phyloP scores from a whole-genome alignment of 2,113 vertebrate species.

The Cyprinus carpio region DNA sequence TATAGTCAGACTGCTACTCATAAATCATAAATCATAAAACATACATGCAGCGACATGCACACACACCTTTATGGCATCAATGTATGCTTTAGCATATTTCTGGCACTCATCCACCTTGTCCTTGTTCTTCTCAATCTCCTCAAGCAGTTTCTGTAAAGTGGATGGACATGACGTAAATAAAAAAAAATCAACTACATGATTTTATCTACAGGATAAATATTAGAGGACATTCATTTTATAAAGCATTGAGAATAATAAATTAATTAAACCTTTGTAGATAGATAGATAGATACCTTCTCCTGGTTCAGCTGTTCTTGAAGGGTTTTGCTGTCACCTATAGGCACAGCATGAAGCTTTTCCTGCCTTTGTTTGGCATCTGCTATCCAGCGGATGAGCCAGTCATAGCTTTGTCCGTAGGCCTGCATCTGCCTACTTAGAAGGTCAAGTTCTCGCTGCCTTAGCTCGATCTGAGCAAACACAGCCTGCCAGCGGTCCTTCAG shows the following conservation, averaged over 20 bases:
- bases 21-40: neutral
- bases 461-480: conserved; percentile 81
- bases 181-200: neutral
- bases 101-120: conserved; percentile 90
- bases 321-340: conserved; percentile 71
- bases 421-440: conserved; percentile 85
- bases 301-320: conserved; percentile 85
- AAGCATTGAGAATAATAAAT: too few relatives aligned
- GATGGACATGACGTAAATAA: neutral
- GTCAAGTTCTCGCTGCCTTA: conserved; percentile 85
- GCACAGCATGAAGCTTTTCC: conserved; percentile 84
- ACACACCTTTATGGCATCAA: conserved; percentile 90
- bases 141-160: conserved; percentile 82
- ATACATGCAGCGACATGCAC: neutral
- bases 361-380: conserved; percentile 81
- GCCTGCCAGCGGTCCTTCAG: conserved; percentile 93
- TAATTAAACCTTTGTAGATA: too few relatives aligned
- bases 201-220: too few relatives aligned
- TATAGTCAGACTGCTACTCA: neutral
- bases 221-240: too few relatives aligned
- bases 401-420: conserved; percentile 81
- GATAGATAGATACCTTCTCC: conserved; percentile 81
- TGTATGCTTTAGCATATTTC: conserved; percentile 89
- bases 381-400: conserved; percentile 84
- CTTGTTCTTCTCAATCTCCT: conserved; percentile 86